Conservation (phyloP, 1,140 invertebrate species). For the Alviniconcha marisindica region DNA sequence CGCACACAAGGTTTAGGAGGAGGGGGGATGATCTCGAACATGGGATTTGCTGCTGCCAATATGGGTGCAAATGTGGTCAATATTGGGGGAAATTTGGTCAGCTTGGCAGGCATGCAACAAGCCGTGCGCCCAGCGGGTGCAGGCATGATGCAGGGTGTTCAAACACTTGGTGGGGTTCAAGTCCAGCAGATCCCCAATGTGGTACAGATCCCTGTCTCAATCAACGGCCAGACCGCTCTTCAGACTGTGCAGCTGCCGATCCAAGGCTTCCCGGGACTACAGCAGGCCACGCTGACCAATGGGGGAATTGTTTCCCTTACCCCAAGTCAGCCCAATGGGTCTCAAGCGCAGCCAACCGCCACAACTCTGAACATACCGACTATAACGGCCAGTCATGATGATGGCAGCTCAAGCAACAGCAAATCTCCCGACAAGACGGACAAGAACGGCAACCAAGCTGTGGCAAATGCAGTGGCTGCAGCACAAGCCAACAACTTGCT, state of each 20-base stretch:
- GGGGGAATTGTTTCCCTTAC: constrained; percentile 24
- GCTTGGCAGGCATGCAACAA: constrained; percentile 51
- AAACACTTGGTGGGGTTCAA: constrained; percentile 79
- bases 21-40: constrained; percentile 52
- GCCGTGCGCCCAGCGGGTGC: constrained; percentile 54
- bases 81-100: constrained; percentile 58
- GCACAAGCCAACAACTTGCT: constrained; percentile 27
- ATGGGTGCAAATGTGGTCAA: constrained; percentile 71
- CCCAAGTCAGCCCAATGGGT: constrained; percentile 14
- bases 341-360: constrained; percentile 24
- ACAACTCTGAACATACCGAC: constrained; percentile 23
- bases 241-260: constrained; percentile 62
- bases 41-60: constrained; percentile 47
- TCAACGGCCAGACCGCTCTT: constrained; percentile 86
- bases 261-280: constrained; percentile 83
- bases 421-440: constrained; percentile 27
- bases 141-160: constrained; percentile 81
- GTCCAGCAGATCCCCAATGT: constrained; percentile 61
- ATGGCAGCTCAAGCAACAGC: background rate
- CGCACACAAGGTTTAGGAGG: constrained; percentile 71
- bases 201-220: constrained; percentile 85
- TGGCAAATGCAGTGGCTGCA: constrained; percentile 34
- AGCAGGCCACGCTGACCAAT: constrained; percentile 79
- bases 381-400: background rate
- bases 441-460: constrained; percentile 32